Percentiles rank a stretch among this genome's conserved stretches.
Conservation (phyloP, 2,797 vertebrate genomes). For the Microctenopoma lineatum region DNA sequence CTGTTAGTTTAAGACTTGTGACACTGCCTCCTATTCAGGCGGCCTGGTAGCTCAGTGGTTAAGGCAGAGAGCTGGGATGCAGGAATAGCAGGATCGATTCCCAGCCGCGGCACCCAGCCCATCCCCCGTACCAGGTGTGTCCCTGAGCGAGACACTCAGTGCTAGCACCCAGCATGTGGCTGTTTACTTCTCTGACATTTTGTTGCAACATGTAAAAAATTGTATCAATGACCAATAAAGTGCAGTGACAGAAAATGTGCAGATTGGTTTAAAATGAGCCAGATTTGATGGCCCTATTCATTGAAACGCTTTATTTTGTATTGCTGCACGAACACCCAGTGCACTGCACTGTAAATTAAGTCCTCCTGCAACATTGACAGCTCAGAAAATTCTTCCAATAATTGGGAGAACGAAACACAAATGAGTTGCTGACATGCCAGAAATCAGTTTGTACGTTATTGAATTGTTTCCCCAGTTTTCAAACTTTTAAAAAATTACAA, state of each 20-base stretch:
- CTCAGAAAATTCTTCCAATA: conserved; percentile 9
- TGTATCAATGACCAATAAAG: too few relatives aligned
- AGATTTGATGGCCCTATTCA: not conserved
- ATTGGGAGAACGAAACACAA: conserved; percentile 9
- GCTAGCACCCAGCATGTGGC: too few relatives aligned
- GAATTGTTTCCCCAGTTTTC: not conserved
- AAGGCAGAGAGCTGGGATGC: too few relatives aligned
- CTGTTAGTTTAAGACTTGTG: conserved; percentile 1
- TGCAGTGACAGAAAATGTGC: too few relatives aligned
- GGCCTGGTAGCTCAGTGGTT: too few relatives aligned
- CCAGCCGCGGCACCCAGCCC: too few relatives aligned
- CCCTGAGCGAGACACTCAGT: too few relatives aligned
- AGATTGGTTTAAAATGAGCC: not conserved
- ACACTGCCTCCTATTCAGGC: not conserved
- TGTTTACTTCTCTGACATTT: too few relatives aligned
- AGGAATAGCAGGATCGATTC: too few relatives aligned
- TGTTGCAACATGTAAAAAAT: too few relatives aligned
- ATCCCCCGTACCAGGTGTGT: too few relatives aligned
- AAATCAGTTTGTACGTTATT: not conserved
- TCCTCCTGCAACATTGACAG: not conserved
- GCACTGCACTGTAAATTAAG: not conserved
- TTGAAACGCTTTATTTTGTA: not conserved
- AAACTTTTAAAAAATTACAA: not conserved
- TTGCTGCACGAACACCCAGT: not conserved
- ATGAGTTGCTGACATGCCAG: not conserved